Evolutionary conservation across 2,888 invertebrate species (phyloP).

Genomic region (Drosophila cognata): DNA sequence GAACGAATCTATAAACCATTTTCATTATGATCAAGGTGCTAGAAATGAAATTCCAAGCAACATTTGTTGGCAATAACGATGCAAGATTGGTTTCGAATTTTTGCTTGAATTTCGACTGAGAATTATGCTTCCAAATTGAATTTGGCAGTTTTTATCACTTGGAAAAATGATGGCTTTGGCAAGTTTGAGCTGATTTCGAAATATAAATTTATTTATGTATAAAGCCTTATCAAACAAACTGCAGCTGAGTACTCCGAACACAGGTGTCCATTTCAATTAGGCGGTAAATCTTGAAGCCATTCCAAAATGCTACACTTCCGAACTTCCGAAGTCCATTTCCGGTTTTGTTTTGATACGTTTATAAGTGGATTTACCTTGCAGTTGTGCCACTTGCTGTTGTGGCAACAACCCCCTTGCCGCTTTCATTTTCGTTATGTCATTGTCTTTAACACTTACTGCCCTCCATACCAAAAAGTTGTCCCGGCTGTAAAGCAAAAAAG

Average conservation of each 20-base stretch:
- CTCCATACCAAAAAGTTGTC: slow-evolving; percentile 45
- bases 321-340: slow-evolving; percentile 35
- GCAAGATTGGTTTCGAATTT: neutral
- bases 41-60: neutral
- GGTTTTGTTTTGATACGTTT: slow-evolving; percentile 44
- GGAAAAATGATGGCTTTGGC: neutral
- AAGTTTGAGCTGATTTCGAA: neutral
- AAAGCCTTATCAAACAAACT: too few relatives aligned
- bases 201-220: neutral
- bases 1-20: slow-evolving; percentile 20
- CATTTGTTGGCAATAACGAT: neutral
- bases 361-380: slow-evolving; percentile 44
- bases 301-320: slow-evolving; percentile 13
- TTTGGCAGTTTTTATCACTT: too few relatives aligned
- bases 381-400: slow-evolving; percentile 18
- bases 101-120: neutral
- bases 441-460: slow-evolving; percentile 50
- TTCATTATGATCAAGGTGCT: slow-evolving; percentile 14
- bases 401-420: slow-evolving; percentile 24
- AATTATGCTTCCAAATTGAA: neutral
- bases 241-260: neutral
- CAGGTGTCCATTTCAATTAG: slow-evolving; percentile 15
- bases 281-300: slow-evolving; percentile 18
- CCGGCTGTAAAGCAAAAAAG: slow-evolving; percentile 58
- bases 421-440: slow-evolving; percentile 62